Base-by-base conservation (phyloP, 2,113 vertebrate genomes). In the Rallus limicola region DNA sequence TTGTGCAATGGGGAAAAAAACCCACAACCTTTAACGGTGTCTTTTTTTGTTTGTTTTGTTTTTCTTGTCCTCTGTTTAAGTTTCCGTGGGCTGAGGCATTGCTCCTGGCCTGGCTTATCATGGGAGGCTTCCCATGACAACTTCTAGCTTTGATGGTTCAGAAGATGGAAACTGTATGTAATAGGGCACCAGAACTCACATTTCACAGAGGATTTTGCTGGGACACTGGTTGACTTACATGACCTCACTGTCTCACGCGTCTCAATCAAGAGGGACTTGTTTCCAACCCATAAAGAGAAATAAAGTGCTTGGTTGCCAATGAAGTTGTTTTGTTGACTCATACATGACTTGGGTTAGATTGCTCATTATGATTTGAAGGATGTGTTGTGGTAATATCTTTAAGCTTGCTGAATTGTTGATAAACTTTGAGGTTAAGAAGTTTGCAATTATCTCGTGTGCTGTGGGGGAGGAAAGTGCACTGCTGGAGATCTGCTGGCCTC, bases 401-500 rank as follows among this genome's bases (percentile, higher is more conserved):
- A 36, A 88, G 46, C 59, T 63, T 5, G 2, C 67, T 69, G 86
- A 74, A 82, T 36, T 20, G 68, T 53, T 71, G 92, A 75, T 95
- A 90, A 95, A 94, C 76, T 36, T 85, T 36, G 86, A 84, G 84
- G 93, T 95, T 94, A 91, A 72, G 92, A 91, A 86, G 88, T 74
- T 86, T 74, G 48, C 68, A 95, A 36, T 96, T 84, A 88, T 68
- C 71, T 94, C 87, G 87, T 70, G 77, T 4, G 18, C 81, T 79
- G 19, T 2, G 36, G 62, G 34, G 19, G 21, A 48, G 48, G 24
- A 68, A 64, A 91, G 85, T 42, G 85, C 76, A 31, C 65, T 59
- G 85, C 62, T 63, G 80, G 83, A 89, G 91, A 92, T 85, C 64
- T 90, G 50, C 69, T 90, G 94, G 88, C 82, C 91, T 94, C 55